These are phyloP conservation scores for Scrobipalpa costella DNA, from an alignment of 2,888 invertebrate species.

Conservation along the genomic window DNA sequence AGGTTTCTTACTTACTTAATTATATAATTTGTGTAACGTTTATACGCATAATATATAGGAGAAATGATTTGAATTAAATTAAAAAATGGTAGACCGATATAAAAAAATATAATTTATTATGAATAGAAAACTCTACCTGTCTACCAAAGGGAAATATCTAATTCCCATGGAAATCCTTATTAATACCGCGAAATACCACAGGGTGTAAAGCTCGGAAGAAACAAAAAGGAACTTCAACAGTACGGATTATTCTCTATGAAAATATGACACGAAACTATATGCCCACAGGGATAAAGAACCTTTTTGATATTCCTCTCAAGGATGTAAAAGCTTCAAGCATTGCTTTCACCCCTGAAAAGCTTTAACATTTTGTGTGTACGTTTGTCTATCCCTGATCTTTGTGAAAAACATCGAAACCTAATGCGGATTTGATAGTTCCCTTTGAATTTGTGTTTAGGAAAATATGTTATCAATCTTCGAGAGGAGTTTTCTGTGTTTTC, in stretches of 20 bases:
- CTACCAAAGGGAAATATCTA: no score
- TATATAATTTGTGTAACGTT: no score
- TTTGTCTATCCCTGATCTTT: slow-evolving; percentile 36
- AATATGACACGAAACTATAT: slow-evolving; percentile 45
- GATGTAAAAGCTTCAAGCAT: slow-evolving; percentile 46
- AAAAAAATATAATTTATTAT: no score
- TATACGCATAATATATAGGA: no score
- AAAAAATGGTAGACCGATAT: no score
- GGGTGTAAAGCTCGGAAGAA: no score
- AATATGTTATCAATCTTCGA: slow-evolving; percentile 24
- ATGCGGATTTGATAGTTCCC: slow-evolving; percentile 32
- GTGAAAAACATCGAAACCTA: slow-evolving; percentile 37
- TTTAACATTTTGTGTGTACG: slow-evolving; percentile 33
- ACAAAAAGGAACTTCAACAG: slow-evolving; percentile 30
- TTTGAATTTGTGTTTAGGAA: slow-evolving; percentile 21
- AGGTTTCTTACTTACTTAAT: no score
- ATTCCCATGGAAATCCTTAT: no score
- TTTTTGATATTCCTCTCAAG: slow-evolving; percentile 46
- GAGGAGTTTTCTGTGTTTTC: slow-evolving; percentile 12
- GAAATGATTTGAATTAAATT: no score
- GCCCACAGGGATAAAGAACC: slow-evolving; percentile 43
- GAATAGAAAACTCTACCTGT: no score
- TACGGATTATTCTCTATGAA: slow-evolving; percentile 41
- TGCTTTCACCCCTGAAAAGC: slow-evolving; percentile 40
- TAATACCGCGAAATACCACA: no score